Conservation (phyloP, 2,797 vertebrate genomes). For the Pachyuromys duprasi region DNA sequence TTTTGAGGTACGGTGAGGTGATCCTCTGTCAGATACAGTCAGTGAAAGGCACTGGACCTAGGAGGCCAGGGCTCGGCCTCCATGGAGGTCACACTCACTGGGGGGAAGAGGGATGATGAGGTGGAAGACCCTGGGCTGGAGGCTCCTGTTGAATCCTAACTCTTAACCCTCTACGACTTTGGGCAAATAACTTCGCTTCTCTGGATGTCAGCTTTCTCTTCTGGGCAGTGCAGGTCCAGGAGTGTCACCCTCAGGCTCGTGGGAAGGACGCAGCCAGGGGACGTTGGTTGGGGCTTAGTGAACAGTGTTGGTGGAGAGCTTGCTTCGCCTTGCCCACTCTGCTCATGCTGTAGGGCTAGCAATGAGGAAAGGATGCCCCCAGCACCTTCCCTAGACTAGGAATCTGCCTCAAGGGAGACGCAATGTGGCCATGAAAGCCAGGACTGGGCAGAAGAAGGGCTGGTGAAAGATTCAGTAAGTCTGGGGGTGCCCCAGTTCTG, state of each 20-base stretch:
- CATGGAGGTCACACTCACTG: background rate
- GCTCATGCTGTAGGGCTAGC: background rate
- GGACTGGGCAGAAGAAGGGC: background rate
- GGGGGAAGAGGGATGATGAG: fast-evolving
- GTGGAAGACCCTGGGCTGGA: background rate
- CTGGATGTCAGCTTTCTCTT: background rate
- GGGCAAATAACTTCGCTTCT: too few species aligned
- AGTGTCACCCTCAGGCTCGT: background rate
- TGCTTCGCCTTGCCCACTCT: background rate
- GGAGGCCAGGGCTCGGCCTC: background rate
- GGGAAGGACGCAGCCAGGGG: background rate
- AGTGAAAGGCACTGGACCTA: background rate
- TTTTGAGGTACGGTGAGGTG: background rate
- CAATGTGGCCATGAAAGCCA: background rate
- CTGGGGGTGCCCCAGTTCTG: background rate
- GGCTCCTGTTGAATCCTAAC: background rate
- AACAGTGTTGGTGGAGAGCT: background rate
- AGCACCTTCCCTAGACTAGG: background rate
- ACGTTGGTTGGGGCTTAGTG: fast-evolving
- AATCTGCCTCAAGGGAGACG: background rate
- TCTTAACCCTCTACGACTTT: background rate
- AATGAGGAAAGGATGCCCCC: fast-evolving
- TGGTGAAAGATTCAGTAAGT: background rate
- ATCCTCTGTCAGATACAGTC: background rate
- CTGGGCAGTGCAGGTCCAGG: background rate